Evolutionary conservation across 2,113 vertebrate species (phyloP).

Genomic region (Capreolus pygargus): DNA sequence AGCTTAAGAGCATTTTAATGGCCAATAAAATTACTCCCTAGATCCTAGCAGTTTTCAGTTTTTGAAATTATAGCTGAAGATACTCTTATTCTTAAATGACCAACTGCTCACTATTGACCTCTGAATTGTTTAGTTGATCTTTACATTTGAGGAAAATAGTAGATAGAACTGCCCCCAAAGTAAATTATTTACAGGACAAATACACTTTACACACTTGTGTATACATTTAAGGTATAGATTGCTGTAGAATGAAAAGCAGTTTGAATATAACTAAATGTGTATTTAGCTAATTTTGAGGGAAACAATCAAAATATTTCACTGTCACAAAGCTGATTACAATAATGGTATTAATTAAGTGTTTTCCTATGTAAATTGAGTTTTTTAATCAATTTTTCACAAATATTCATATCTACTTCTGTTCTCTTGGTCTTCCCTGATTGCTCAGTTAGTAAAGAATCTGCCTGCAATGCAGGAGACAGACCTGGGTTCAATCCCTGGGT

Average conservation of each 20-base stretch:
- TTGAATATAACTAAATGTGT: background rate
- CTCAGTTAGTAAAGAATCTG: background rate
- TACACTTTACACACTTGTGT: background rate
- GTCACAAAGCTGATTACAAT: background rate
- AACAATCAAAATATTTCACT: background rate
- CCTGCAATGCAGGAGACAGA: background rate
- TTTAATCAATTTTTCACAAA: background rate
- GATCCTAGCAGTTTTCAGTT: constrained; percentile 47
- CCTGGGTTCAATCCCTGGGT: background rate
- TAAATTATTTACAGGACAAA: background rate
- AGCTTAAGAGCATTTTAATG: constrained; percentile 53
- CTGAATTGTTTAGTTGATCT: constrained; percentile 9
- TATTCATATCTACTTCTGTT: background rate
- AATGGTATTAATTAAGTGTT: background rate
- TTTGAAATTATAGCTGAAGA: constrained; percentile 47
- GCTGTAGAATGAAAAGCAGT: background rate
- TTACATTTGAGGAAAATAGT: constrained; percentile 19
- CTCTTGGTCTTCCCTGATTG: background rate
- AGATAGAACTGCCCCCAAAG: background rate
- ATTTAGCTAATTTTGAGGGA: background rate
- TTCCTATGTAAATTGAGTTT: background rate
- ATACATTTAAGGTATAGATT: background rate
- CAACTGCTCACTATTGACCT: background rate
- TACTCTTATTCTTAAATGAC: constrained; percentile 52
- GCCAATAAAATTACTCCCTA: constrained; percentile 28